Conservation (phyloP, 2,797 vertebrate species). For the Eleutherodactylus coqui region DNA sequence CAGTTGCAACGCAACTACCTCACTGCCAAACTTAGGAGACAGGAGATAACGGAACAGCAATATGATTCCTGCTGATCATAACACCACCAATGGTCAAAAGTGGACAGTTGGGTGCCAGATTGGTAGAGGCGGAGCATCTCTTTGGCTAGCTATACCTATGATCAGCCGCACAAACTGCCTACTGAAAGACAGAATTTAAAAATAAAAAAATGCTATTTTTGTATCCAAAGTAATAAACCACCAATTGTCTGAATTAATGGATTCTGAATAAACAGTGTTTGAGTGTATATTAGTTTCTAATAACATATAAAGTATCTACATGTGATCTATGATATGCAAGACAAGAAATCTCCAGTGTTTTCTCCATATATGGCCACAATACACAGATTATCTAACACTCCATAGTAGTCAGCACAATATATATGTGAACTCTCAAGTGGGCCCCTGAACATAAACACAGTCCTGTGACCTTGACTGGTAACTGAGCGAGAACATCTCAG, state of each 20-base stretch:
- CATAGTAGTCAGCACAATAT: background rate
- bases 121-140: too few species aligned
- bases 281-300: background rate
- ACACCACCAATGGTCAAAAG: too few species aligned
- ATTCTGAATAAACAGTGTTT: background rate
- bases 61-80: too few species aligned
- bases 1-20: too few species aligned
- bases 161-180: too few species aligned
- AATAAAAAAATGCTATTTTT: too few species aligned
- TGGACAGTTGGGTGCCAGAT: too few species aligned
- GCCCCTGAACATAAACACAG: slow-evolving; percentile 40
- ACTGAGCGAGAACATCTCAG: slow-evolving; percentile 1
- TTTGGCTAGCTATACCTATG: too few species aligned
- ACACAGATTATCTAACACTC: background rate
- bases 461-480: slow-evolving; percentile 10
- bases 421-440: background rate
- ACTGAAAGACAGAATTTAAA: too few species aligned
- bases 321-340: background rate
- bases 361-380: background rate
- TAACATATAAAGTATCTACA: background rate
- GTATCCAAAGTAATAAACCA: too few species aligned
- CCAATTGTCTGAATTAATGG: background rate
- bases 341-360: background rate
- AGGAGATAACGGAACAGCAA: too few species aligned
- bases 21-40: too few species aligned